These are phyloP conservation scores for Neria commutata DNA, from an alignment of 2,888 invertebrate species.

Conservation along the genomic window DNA sequence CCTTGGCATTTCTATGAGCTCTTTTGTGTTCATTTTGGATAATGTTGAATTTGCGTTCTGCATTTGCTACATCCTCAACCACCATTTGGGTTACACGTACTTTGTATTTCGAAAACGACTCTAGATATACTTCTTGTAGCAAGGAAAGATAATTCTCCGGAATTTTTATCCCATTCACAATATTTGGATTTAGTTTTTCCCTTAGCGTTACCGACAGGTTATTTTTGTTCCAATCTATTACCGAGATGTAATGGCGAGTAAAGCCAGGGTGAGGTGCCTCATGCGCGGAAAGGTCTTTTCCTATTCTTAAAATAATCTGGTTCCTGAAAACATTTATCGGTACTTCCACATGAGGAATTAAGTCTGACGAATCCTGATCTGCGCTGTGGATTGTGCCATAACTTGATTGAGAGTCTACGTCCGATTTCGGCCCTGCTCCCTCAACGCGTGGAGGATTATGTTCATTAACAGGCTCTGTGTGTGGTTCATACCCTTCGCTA, in stretches of 20 bases:
- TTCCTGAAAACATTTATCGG: slow-evolving; percentile 15
- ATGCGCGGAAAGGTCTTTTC: not conserved
- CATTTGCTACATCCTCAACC: slow-evolving; percentile 21
- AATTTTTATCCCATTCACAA: slow-evolving; percentile 5
- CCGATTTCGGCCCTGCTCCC: not conserved
- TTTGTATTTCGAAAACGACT: slow-evolving; percentile 3
- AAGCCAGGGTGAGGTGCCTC: slow-evolving; percentile 3
- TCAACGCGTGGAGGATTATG: no score
- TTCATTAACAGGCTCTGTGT: no score
- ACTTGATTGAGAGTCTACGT: no score
- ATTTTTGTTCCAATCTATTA: no score
- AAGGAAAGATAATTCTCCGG: not conserved
- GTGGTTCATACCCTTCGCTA: no score
- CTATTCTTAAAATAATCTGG: slow-evolving; percentile 8
- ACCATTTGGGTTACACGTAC: slow-evolving; percentile 20
- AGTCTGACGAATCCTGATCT: slow-evolving; percentile 9
- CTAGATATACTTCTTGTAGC: no score
- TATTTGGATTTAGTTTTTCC: not conserved
- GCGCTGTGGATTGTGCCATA: slow-evolving; percentile 16
- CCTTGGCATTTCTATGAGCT: slow-evolving; percentile 9
- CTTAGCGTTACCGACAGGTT: not conserved
- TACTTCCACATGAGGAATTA: slow-evolving; percentile 13
- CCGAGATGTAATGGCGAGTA: not conserved
- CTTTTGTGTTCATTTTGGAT: slow-evolving; percentile 20
- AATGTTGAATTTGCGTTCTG: not conserved